Conservation (phyloP, 2,888 invertebrate genomes). For the Drosophila helvetica region DNA sequence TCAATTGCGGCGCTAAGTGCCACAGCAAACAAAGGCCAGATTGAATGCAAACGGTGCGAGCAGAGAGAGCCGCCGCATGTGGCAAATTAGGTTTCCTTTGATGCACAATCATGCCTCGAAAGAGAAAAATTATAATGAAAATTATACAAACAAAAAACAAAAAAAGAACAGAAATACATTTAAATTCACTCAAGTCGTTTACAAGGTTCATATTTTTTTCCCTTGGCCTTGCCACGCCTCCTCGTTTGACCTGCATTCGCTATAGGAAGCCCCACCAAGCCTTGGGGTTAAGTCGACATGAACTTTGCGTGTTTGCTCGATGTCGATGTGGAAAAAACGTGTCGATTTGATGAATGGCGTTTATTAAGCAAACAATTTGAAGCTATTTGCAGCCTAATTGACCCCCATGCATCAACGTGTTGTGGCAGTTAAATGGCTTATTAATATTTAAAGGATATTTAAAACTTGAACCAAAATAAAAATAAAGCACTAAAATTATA, state of each 20-base stretch:
- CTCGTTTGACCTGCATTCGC: constrained; percentile 37
- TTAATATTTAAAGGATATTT: constrained; percentile 70
- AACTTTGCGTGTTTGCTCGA: constrained; percentile 56
- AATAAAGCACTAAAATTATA: constrained; percentile 29
- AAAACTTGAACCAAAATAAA: constrained; percentile 16
- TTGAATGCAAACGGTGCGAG: constrained; percentile 56
- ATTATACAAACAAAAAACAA: too few species aligned
- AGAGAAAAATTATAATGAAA: not conserved
- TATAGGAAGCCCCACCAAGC: not conserved
- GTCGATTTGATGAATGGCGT: constrained; percentile 78
- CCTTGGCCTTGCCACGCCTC: not conserved
- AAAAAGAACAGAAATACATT: constrained; percentile 2
- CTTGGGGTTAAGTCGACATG: constrained; percentile 50
- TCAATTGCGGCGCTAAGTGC: constrained; percentile 67
- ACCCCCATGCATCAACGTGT: constrained; percentile 70
- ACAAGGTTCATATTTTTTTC: not conserved
- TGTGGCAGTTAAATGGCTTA: constrained; percentile 74
- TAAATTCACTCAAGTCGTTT: constrained; percentile 2
- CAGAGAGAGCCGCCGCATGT: constrained; percentile 66
- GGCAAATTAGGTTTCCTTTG: constrained; percentile 68
- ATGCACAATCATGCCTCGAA: constrained; percentile 40
- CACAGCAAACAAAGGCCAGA: constrained; percentile 50
- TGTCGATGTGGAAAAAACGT: constrained; percentile 46
- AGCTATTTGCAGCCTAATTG: constrained; percentile 76
- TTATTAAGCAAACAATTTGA: constrained; percentile 75